A percentile compares a stretch with the other conserved stretches of the same genome.
phyloP scores from a whole-genome alignment of 2,888 invertebrate species.

The Sinelater perroti region DNA sequence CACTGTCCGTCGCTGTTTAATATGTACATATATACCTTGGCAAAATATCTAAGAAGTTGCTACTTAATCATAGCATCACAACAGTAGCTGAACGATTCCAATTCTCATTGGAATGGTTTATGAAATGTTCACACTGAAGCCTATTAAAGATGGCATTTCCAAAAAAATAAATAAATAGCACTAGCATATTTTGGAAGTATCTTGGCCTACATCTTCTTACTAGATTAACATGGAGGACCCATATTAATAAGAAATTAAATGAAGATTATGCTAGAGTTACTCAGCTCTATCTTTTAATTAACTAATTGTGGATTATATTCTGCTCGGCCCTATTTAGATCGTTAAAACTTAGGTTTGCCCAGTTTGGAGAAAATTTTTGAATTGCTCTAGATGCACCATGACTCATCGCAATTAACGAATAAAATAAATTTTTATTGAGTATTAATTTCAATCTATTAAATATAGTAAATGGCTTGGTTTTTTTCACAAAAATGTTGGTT shows the following conservation, averaged over 20 bases:
- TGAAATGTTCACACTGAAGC: neutral
- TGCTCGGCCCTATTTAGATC: neutral
- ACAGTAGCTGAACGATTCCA: neutral
- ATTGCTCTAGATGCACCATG: too few species aligned
- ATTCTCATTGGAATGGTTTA: neutral
- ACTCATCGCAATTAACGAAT: too few species aligned
- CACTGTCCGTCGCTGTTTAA: neutral
- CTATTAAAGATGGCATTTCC: neutral
- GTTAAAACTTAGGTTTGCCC: neutral
- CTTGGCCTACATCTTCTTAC: neutral
- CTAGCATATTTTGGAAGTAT: neutral
- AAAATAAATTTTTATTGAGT: too few species aligned
- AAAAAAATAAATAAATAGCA: neutral
- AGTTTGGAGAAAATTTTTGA: too few species aligned
- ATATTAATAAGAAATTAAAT: neutral
- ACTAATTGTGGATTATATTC: neutral
- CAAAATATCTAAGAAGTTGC: neutral
- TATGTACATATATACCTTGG: neutral
- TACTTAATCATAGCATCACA: neutral
- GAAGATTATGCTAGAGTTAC: neutral
- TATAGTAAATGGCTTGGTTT: too few species aligned
- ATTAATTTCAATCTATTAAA: too few species aligned
- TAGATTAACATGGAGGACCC: neutral
- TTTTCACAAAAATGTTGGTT: too few species aligned
- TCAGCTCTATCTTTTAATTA: neutral